phyloP scores from a whole-genome alignment of 2,888 invertebrate species.

The Uloborus plumipes region DNA sequence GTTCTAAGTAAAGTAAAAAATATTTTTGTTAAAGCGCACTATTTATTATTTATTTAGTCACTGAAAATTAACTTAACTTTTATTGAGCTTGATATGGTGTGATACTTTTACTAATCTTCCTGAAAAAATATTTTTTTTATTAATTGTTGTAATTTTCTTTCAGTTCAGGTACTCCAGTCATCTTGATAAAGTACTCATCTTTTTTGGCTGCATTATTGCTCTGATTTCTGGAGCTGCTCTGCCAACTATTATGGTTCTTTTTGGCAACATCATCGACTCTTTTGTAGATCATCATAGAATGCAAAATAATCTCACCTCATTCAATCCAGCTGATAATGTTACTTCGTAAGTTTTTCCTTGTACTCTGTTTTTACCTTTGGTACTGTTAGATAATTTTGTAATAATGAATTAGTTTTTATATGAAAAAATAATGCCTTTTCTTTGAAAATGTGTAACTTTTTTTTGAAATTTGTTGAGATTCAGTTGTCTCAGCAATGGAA shows the following conservation, averaged over 20 bases:
- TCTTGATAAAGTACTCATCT: slow-evolving; percentile 49
- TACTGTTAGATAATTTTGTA: background rate
- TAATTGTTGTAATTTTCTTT: background rate
- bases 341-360: slow-evolving; percentile 22
- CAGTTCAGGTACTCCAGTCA: slow-evolving; percentile 61
- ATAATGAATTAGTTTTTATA: background rate
- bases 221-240: slow-evolving; percentile 49
- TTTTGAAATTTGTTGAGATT: too few relatives aligned
- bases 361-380: background rate
- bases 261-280: slow-evolving; percentile 54
- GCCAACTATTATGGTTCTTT: slow-evolving; percentile 54
- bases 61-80: too few relatives aligned
- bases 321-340: slow-evolving; percentile 21
- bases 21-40: too few relatives aligned
- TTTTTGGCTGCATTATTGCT: slow-evolving; percentile 49
- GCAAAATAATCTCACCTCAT: slow-evolving; percentile 42
- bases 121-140: background rate
- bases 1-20: too few relatives aligned
- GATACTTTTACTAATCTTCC: too few relatives aligned
- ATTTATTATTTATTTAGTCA: too few relatives aligned
- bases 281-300: slow-evolving; percentile 60
- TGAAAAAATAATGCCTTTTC: too few relatives aligned
- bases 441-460: too few relatives aligned
- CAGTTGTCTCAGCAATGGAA: too few relatives aligned
- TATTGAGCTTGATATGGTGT: too few relatives aligned